Conservation (phyloP, 1,140 invertebrate species). For the Drosophila lowei region DNA sequence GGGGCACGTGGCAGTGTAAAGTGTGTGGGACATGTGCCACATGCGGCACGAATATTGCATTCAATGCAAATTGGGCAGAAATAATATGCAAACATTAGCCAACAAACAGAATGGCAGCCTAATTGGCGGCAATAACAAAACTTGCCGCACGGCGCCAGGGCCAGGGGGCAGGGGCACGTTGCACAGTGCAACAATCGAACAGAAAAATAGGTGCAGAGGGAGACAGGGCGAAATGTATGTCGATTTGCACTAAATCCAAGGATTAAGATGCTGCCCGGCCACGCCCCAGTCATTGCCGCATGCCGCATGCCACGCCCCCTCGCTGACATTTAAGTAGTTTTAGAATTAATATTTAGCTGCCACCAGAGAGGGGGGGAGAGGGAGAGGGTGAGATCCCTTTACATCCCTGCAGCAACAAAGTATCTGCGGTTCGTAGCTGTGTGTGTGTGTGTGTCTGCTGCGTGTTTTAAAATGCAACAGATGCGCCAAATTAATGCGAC, state of each 20-base stretch:
- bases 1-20: too few relatives aligned
- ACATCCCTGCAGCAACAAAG: slow-evolving; percentile 59
- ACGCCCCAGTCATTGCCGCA: too few relatives aligned
- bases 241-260: too few relatives aligned
- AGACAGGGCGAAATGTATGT: too few relatives aligned
- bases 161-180: background rate
- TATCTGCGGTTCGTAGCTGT: slow-evolving; percentile 43
- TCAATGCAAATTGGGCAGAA: slow-evolving; percentile 73
- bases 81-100: slow-evolving; percentile 74
- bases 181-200: background rate
- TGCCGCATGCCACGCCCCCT: slow-evolving; percentile 33
- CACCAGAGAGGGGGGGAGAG: slow-evolving; percentile 28
- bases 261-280: too few relatives aligned
- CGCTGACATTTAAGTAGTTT: slow-evolving; percentile 48
- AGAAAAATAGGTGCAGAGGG: too few relatives aligned
- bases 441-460: slow-evolving; percentile 21
- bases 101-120: slow-evolving; percentile 53
- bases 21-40: slow-evolving; percentile 1
- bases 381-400: too few relatives aligned
- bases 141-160: slow-evolving; percentile 8
- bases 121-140: slow-evolving; percentile 69
- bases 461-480: slow-evolving; percentile 80
- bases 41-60: slow-evolving; percentile 42
- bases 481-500: slow-evolving; percentile 81
- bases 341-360: slow-evolving; percentile 75